phyloP scores from a whole-genome alignment of 1,140 invertebrate species.

The Megalonaias nervosa region DNA sequence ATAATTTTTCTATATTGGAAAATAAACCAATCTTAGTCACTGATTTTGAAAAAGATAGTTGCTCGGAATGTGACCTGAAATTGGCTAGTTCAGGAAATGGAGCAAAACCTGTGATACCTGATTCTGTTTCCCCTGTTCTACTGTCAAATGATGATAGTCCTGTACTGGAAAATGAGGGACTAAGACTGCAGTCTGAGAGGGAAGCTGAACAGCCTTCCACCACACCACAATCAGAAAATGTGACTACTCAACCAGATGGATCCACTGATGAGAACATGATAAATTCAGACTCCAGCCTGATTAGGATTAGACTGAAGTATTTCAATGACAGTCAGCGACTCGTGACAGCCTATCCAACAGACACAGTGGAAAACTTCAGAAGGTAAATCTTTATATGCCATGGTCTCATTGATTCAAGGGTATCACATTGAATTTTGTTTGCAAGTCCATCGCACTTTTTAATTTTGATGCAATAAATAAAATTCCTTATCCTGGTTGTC shows the following conservation, averaged over 20 bases:
- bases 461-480: not conserved
- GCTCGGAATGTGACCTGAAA: no score
- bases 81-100: no score
- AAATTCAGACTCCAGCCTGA: constrained; percentile 68
- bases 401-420: not conserved
- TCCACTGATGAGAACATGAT: not conserved
- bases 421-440: not conserved
- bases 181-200: not conserved
- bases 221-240: not conserved
- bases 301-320: constrained; percentile 87
- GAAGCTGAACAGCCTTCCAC: not conserved
- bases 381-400: constrained; percentile 74
- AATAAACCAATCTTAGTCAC: no score
- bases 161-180: not conserved
- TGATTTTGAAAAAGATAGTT: no score
- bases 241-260: not conserved
- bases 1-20: no score
- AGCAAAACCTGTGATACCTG: not conserved
- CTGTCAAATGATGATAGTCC: not conserved
- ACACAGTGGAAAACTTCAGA: constrained; percentile 89
- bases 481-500: not conserved
- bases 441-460: not conserved
- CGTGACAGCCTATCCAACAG: constrained; percentile 83
- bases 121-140: not conserved
- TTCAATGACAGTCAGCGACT: constrained; percentile 88